Base-by-base conservation (phyloP, 2,888 invertebrate genomes). In the Stenurella melanura region DNA sequence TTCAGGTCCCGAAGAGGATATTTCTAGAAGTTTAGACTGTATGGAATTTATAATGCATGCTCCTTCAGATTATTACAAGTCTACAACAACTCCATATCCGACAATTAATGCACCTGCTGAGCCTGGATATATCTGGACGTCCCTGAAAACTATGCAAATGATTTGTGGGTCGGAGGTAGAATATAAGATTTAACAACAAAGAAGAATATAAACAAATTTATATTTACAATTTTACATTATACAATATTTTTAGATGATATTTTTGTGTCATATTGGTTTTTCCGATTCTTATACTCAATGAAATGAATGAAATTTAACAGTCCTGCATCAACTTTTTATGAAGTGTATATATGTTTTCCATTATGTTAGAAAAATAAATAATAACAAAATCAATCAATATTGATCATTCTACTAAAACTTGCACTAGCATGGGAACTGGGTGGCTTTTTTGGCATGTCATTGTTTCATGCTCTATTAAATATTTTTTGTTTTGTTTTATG, bases 31-130 rank as follows among this genome's bases (percentile, higher is more conserved):
- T 88, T 90, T 98, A 71, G 95, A 96, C 38, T 96, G 93, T 82
- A 94, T 98, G 94, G 95, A 96, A 86, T 98, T 97, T 90, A 93
- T 97, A 18, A 97, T 97, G 95, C 97, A 97, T 86, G 96, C 97
- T 0, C 97, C 97, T 0, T 96, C 96, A 0, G 97, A 97, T 88
- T 97, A 97, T 90, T 97, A 94, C 89, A 94, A 94, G 86, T 92
- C 95, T 10, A 93, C 92, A 82, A 94, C 92, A 80, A 93, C 93
- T 15, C 96, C 97, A 0, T 97, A 95, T 88, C 95, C 96, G 0
- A 89, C 92, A 54, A 90, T 92, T 0, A 83, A 87, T 81, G 85
- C 88, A 11, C 84, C 86, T 42, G 85, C 87, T 19, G 84, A 86
- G 78, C 86, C 89, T 18, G 94, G 94, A 0, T 94, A 91, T 84